Conservation (phyloP, 2,113 vertebrate species). For the Anseranas semipalmata region DNA sequence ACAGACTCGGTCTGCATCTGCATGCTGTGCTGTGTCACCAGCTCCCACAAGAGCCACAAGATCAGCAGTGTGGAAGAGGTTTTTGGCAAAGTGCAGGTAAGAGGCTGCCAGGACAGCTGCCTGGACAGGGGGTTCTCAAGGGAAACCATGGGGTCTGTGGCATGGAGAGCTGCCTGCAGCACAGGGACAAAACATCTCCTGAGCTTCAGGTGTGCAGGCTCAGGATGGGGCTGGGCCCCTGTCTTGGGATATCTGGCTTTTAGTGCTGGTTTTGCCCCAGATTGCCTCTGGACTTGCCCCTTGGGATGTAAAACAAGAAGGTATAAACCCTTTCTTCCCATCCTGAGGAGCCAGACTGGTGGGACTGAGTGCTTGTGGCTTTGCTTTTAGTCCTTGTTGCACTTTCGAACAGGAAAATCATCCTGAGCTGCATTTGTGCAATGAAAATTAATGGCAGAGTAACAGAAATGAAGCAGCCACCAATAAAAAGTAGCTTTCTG, state of each 20-base stretch:
- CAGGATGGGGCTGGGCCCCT: not conserved
- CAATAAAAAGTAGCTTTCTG: not conserved
- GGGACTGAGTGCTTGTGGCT: not conserved
- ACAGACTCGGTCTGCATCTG: constrained; percentile 80
- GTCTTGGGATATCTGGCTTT: not conserved
- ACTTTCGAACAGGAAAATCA: not conserved
- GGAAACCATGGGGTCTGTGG: rapidly evolving
- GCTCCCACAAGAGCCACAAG: constrained; percentile 66
- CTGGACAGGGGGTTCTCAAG: rapidly evolving
- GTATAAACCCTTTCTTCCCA: not conserved
- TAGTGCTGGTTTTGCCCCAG: not conserved
- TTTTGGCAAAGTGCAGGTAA: not conserved
- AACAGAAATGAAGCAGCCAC: not conserved
- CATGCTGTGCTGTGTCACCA: constrained; percentile 72
- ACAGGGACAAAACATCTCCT: not conserved
- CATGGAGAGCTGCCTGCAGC: rapidly evolving
- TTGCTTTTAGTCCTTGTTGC: not conserved
- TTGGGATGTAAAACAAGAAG: not conserved
- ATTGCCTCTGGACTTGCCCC: not conserved
- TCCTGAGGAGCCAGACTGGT: not conserved
- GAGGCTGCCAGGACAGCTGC: not conserved
- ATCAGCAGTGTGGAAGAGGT: constrained; percentile 40
- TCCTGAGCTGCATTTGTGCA: not conserved
- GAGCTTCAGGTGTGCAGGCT: not conserved
- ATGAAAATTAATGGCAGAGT: not conserved